Percentiles rank a stretch among this genome's conserved stretches.
Conservation (phyloP, 1,140 invertebrate species). For the Drosophila virilis region DNA sequence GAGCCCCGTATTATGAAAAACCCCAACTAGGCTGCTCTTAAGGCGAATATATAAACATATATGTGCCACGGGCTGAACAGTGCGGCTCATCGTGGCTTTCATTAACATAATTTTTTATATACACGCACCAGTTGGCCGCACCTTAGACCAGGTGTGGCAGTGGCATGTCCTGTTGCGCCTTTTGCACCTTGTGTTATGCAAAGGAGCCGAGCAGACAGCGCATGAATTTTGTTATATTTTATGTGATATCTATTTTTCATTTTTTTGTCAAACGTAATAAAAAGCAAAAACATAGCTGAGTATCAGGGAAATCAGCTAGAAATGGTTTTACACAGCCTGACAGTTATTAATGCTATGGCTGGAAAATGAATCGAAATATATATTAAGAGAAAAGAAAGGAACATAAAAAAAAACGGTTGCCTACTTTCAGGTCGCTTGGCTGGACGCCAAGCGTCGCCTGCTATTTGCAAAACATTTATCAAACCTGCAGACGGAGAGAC, state of each 20-base stretch:
- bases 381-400: constrained; percentile 4
- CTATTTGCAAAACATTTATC: constrained; percentile 77
- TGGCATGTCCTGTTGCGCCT: constrained; percentile 6
- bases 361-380: constrained; percentile 20
- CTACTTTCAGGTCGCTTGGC: constrained; percentile 67
- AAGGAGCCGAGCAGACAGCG: constrained; percentile 24
- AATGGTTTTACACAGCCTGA: constrained; percentile 48
- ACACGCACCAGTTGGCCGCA: constrained; percentile 65
- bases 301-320: constrained; percentile 56
- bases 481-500: constrained; percentile 53
- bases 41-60: neutral
- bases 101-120: constrained; percentile 79
- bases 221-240: constrained; percentile 41
- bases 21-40: too few species aligned
- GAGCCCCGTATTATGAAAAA: too few species aligned
- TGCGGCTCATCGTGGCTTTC: constrained; percentile 42
- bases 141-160: constrained; percentile 29
- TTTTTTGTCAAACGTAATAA: constrained; percentile 6
- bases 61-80: neutral
- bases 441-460: constrained; percentile 68
- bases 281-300: neutral
- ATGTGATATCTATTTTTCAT: constrained; percentile 4
- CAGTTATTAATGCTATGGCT: constrained; percentile 67
- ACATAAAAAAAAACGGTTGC: constrained; percentile 45
- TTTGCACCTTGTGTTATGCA: constrained; percentile 31